Evolutionary conservation across 2,888 invertebrate species (phyloP).

Genomic region (Cistogaster globosa): DNA sequence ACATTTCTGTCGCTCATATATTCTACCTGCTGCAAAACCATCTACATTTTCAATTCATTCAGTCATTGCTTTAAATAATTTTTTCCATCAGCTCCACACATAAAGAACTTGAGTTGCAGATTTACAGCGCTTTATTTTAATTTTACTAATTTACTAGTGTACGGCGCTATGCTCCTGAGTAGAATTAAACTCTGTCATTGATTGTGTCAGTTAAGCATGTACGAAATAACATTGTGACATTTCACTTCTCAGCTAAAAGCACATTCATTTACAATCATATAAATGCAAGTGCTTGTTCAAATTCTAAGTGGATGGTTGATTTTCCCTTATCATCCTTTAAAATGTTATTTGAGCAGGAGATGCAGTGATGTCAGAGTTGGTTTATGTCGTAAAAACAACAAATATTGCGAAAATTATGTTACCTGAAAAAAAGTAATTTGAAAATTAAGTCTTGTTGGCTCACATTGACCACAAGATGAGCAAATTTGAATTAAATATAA

Average conservation of each 20-base stretch:
- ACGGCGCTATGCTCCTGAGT: neutral
- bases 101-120: slow-evolving; percentile 44
- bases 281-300: neutral
- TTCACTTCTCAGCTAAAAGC: slow-evolving; percentile 58
- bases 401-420: neutral
- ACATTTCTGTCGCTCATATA: slow-evolving; percentile 60
- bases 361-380: neutral
- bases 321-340: slow-evolving; percentile 36
- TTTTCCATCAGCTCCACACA: neutral
- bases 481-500: no score
- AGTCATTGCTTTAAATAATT: slow-evolving; percentile 30
- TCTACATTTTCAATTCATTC: slow-evolving; percentile 50
- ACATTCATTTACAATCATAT: slow-evolving; percentile 18
- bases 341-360: neutral
- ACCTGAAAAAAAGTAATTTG: no score
- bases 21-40: slow-evolving; percentile 31
- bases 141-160: no score
- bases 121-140: slow-evolving; percentile 8
- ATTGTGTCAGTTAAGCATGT: slow-evolving; percentile 67
- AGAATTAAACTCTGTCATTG: slow-evolving; percentile 58
- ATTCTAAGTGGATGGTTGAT: slow-evolving; percentile 16
- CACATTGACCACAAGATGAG: no score
- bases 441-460: no score
- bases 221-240: slow-evolving; percentile 68
- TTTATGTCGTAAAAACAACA: neutral